Evolutionary conservation across 64 coral and sea anemone genomes (phyloP).

Genomic region (Orbicella faveolata): DNA sequence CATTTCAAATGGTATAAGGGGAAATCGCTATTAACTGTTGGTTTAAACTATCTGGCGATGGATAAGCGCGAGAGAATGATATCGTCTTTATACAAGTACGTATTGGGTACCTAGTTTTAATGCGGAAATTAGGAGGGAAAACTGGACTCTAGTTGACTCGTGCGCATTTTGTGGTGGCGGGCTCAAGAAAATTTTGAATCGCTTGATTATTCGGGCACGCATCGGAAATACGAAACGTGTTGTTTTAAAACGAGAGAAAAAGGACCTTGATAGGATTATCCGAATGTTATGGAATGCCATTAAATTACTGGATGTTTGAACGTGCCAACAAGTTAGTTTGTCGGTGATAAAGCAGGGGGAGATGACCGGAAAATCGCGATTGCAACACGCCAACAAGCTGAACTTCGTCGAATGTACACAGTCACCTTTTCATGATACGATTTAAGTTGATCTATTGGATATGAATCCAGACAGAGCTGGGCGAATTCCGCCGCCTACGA

Average conservation of each 20-base stretch:
- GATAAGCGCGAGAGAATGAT: too few species aligned
- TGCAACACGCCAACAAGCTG: neutral
- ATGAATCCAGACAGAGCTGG: conserved; percentile 40
- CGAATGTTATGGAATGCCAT: neutral
- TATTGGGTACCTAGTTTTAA: neutral
- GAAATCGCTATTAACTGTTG: too few species aligned
- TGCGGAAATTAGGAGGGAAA: neutral
- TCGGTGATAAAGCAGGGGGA: too few species aligned
- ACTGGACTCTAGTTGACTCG: neutral
- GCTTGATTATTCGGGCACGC: neutral
- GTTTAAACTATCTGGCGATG: too few species aligned
- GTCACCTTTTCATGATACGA: neutral
- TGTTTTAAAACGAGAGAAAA: neutral
- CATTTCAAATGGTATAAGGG: too few species aligned
- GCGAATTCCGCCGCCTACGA: conserved; percentile 81
- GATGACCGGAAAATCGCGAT: neutral
- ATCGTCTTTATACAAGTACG: neutral
- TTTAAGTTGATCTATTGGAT: neutral
- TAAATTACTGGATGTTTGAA: neutral
- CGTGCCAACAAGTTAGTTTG: neutral
- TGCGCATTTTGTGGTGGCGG: conserved; percentile 13
- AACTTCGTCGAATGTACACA: conserved; percentile 3
- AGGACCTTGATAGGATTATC: neutral
- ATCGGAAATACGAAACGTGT: conserved; percentile 28
- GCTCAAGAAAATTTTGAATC: conserved; percentile 26